Percentiles rank a stretch among this genome's conserved stretches.
Evolutionary conservation across 2,113 vertebrate genomes (phyloP).

Genomic region (Pseudopipra pipra): DNA sequence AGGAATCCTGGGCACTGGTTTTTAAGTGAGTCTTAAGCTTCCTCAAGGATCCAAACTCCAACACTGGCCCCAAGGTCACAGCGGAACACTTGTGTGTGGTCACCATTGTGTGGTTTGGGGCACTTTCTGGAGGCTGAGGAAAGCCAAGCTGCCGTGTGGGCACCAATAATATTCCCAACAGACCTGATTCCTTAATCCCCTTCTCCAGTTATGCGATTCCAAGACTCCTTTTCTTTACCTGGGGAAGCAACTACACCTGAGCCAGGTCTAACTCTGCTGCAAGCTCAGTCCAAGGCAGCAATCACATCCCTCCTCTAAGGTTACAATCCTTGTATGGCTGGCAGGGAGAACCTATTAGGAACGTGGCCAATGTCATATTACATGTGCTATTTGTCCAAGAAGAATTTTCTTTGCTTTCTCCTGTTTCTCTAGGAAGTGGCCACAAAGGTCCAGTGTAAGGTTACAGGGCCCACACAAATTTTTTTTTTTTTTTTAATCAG

Average conservation of each 20-base stretch:
- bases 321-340: constrained; percentile 27
- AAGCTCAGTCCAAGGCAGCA: not conserved
- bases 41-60: not conserved
- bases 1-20: not conserved
- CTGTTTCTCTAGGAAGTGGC: constrained; percentile 60
- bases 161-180: not conserved
- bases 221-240: not conserved
- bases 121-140: not conserved
- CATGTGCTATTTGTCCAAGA: not conserved
- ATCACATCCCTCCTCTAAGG: constrained; percentile 41
- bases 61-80: not conserved
- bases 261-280: not conserved
- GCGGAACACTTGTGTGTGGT: not conserved
- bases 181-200: not conserved
- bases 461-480: constrained; percentile 37
- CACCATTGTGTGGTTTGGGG: not conserved
- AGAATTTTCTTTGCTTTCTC: constrained; percentile 63
- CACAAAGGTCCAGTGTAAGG: constrained; percentile 36
- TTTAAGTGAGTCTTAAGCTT: not conserved
- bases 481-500: constrained; percentile 16
- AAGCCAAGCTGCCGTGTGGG: not conserved
- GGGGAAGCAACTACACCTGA: not conserved
- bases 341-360: constrained; percentile 27
- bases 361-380: constrained; percentile 31
- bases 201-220: not conserved